Evolutionary conservation across 30 jellyfish, hydroid and myxozoan species (phyloP).

Genomic region (Turritopsis rubra): DNA sequence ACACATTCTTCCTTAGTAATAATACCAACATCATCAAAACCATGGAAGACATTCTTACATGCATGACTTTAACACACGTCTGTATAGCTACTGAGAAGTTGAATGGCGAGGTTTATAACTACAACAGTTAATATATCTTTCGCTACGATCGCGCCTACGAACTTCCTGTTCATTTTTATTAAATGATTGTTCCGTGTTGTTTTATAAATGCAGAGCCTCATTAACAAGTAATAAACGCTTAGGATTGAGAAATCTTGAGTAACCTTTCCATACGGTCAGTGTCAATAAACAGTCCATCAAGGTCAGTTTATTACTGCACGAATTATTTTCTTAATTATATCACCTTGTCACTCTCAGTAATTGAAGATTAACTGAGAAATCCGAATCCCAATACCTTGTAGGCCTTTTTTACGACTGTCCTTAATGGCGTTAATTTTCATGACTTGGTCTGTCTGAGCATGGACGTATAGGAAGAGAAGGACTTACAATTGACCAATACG

Average conservation of each 20-base stretch:
- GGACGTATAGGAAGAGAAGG: too few species aligned
- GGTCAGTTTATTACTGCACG: background rate
- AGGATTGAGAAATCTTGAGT: background rate
- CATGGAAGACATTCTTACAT: background rate
- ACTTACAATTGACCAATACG: too few species aligned
- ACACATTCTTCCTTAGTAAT: background rate
- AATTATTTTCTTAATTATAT: background rate
- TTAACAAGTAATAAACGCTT: background rate
- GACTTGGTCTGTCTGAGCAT: too few species aligned
- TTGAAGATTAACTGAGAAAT: too few species aligned
- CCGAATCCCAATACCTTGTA: too few species aligned
- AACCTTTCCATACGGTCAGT: background rate
- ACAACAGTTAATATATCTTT: background rate
- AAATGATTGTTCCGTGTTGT: background rate
- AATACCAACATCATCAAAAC: background rate
- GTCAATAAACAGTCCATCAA: background rate
- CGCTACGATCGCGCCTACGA: background rate
- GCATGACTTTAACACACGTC: background rate
- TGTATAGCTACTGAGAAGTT: background rate
- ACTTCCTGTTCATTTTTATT: background rate
- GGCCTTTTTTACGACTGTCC: too few species aligned
- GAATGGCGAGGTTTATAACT: background rate
- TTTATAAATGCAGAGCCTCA: background rate
- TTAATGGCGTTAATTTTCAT: too few species aligned
- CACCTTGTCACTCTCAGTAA: too few species aligned